Percentiles rank a stretch among this genome's conserved stretches.
These are phyloP conservation scores for Macaria liturata DNA, from an alignment of 2,888 invertebrate species.

Conservation along the genomic window DNA sequence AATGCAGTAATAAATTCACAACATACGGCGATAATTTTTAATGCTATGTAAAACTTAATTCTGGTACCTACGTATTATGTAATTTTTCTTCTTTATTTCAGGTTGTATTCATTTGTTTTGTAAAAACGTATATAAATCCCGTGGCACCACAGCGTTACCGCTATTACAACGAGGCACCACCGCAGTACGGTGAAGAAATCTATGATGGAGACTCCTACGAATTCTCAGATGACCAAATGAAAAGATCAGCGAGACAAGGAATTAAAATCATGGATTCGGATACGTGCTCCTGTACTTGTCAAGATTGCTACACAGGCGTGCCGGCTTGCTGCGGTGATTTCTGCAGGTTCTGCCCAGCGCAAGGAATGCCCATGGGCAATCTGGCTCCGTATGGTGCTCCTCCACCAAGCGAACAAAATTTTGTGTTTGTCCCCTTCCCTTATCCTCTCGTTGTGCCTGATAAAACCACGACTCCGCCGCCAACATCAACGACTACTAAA, in stretches of 20 bases:
- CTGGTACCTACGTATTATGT: too few relatives aligned
- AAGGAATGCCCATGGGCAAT: too few relatives aligned
- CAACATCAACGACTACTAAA: conserved; percentile 12
- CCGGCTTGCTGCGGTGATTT: conserved; percentile 43
- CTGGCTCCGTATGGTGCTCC: too few relatives aligned
- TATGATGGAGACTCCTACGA: conserved; percentile 23
- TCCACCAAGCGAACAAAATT: conserved; percentile 21
- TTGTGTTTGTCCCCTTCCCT: conserved; percentile 50
- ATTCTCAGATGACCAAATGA: conserved; percentile 15
- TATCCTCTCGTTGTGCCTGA: conserved; percentile 41
- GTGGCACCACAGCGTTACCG: conserved; percentile 23
- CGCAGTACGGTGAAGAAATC: conserved; percentile 24
- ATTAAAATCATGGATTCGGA: conserved; percentile 32
- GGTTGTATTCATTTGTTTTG: conserved; percentile 21
- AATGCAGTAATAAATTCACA: too few relatives aligned
- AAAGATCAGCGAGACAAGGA: conserved; percentile 11
- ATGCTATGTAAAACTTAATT: too few relatives aligned
- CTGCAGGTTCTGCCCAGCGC: conserved; percentile 31
- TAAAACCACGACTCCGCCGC: conserved; percentile 6
- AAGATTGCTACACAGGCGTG: background rate
- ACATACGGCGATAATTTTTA: too few relatives aligned
- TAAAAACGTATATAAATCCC: conserved; percentile 20
- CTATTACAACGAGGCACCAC: conserved; percentile 20
- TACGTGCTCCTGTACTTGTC: conserved; percentile 47
- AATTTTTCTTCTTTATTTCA: conserved; percentile 15